These are phyloP conservation scores for Macrosiphum euphorbiae DNA, from an alignment of 2,888 invertebrate genomes.

Conservation along the genomic window DNA sequence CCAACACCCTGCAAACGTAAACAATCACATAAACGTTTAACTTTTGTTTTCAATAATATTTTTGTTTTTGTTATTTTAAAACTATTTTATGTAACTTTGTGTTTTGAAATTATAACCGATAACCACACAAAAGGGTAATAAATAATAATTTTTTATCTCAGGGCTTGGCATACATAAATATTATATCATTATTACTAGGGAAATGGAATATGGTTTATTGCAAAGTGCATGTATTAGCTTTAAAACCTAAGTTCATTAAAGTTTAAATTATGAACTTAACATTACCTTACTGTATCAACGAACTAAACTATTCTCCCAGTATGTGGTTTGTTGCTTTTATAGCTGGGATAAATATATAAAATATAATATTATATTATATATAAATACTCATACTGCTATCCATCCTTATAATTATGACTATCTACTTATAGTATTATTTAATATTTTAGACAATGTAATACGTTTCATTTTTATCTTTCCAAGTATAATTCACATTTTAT, in stretches of 20 bases:
- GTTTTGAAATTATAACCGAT: neutral
- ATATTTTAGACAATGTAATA: neutral
- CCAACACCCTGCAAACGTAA: constrained; percentile 10
- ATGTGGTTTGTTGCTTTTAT: neutral
- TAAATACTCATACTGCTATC: neutral
- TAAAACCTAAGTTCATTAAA: neutral
- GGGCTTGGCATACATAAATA: neutral
- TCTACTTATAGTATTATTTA: neutral
- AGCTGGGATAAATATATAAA: no score
- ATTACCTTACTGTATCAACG: neutral
- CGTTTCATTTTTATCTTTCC: neutral
- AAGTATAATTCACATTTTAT: neutral
- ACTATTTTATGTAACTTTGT: neutral
- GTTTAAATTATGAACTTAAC: neutral
- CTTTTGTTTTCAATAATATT: neutral
- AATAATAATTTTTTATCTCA: neutral
- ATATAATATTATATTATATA: no score
- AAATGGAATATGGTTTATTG: neutral
- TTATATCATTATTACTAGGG: neutral
- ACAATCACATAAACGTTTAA: neutral
- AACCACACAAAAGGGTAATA: neutral
- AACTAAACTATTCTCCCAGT: neutral
- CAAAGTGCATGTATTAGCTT: neutral
- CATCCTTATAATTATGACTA: neutral
- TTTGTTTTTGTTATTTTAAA: neutral